A percentile compares a stretch with the other conserved stretches of the same genome.
Evolutionary conservation across 2,888 invertebrate genomes (phyloP).

Genomic region (Nomada fabriciana): DNA sequence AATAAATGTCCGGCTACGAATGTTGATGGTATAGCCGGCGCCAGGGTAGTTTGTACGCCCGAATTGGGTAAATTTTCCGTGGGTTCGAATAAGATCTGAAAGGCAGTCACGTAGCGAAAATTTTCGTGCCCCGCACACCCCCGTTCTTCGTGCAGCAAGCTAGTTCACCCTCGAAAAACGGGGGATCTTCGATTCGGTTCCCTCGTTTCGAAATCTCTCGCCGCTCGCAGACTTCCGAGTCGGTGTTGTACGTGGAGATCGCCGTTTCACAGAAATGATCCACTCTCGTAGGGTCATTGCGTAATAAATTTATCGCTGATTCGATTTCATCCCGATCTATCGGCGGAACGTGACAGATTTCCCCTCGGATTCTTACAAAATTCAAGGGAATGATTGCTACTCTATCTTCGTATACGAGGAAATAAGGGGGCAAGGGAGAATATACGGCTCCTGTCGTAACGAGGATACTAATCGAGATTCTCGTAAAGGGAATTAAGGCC

Average conservation of each 20-base stretch:
- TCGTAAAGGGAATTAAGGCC: not conserved
- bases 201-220: constrained; percentile 35
- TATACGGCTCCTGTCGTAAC: not conserved
- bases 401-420: constrained; percentile 17
- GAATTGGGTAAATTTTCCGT: constrained; percentile 46
- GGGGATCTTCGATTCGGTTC: constrained; percentile 26
- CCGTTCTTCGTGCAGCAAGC: no score
- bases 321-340: constrained; percentile 37
- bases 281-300: constrained; percentile 35
- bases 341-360: constrained; percentile 38
- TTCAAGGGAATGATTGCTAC: not conserved
- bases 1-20: constrained; percentile 45
- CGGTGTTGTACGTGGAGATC: not conserved
- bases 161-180: not conserved
- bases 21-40: constrained; percentile 15
- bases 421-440: not conserved
- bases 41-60: constrained; percentile 31
- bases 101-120: constrained; percentile 59
- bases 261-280: constrained; percentile 32
- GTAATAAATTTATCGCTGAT: constrained; percentile 58
- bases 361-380: not conserved
- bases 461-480: not conserved
- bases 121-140: constrained; percentile 30
- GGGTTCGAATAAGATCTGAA: constrained; percentile 50
- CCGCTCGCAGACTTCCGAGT: not conserved